A percentile compares a stretch with the other conserved stretches of the same genome.
Conservation (phyloP, 2,797 vertebrate species). For the Linurgus olivaceus region DNA sequence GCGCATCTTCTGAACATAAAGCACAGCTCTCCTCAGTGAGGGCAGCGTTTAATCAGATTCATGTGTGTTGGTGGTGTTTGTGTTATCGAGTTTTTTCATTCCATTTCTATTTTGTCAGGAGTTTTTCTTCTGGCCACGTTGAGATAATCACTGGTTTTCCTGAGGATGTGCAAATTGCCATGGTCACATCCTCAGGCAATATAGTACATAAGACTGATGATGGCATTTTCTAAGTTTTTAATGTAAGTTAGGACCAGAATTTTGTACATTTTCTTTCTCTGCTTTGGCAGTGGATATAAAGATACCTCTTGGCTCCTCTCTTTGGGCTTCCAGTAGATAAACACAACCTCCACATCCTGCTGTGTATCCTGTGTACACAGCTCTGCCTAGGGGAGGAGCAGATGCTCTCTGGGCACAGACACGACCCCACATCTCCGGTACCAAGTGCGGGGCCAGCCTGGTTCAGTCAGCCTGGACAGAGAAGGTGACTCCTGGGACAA, state of each 20-base stretch:
- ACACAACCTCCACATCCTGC: not conserved
- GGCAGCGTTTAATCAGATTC: constrained; percentile 1
- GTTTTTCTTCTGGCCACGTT: constrained; percentile 1
- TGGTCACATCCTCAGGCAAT: not conserved
- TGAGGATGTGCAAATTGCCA: not conserved
- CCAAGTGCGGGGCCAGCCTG: fast-evolving
- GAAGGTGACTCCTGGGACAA: not conserved
- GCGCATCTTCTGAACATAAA: not conserved
- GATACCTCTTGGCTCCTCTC: not conserved
- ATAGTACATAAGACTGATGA: not conserved
- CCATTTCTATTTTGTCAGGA: not conserved
- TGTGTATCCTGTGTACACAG: fast-evolving
- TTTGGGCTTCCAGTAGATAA: not conserved
- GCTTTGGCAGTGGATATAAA: not conserved
- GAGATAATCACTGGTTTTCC: constrained; percentile 14
- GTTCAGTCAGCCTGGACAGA: fast-evolving
- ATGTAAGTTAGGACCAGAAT: not conserved
- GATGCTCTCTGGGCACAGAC: not conserved
- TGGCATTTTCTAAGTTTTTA: not conserved
- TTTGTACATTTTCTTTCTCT: not conserved
- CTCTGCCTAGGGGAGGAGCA: not conserved
- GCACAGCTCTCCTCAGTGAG: not conserved
- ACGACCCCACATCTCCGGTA: fast-evolving
- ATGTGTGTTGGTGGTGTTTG: not conserved
- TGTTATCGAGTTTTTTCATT: not conserved